These are phyloP conservation scores for Enteromius trimaculatus DNA, from an alignment of 2,797 vertebrate species.

Conservation along the genomic window DNA sequence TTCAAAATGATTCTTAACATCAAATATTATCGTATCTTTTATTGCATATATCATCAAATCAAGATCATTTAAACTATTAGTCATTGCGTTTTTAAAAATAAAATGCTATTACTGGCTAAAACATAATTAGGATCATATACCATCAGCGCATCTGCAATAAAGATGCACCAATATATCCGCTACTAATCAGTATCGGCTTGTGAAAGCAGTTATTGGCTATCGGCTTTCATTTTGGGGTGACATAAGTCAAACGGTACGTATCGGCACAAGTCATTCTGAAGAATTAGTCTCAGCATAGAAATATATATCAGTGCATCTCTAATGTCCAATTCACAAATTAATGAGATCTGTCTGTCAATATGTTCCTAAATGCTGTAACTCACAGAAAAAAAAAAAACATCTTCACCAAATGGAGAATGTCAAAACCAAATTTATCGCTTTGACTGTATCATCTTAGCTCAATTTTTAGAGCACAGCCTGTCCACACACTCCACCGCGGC, in stretches of 20 bases:
- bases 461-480: constrained; percentile 15
- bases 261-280: neutral
- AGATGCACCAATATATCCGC: neutral
- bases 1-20: neutral
- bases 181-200: neutral
- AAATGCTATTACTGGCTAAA: neutral
- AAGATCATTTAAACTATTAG: neutral
- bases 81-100: neutral
- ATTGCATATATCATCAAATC: neutral
- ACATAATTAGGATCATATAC: neutral
- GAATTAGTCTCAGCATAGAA: neutral
- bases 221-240: neutral
- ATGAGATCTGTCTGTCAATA: neutral
- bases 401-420: neutral
- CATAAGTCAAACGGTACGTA: neutral
- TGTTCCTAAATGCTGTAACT: neutral
- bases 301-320: neutral
- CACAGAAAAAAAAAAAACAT: neutral
- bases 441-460: neutral
- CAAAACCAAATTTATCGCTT: neutral
- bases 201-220: neutral
- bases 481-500: neutral
- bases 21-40: neutral
- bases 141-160: neutral
- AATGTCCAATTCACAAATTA: neutral